Evolutionary conservation across 64 coral and sea anemone species (phyloP).

Genomic region (Dendrophyllia cribrosa): DNA sequence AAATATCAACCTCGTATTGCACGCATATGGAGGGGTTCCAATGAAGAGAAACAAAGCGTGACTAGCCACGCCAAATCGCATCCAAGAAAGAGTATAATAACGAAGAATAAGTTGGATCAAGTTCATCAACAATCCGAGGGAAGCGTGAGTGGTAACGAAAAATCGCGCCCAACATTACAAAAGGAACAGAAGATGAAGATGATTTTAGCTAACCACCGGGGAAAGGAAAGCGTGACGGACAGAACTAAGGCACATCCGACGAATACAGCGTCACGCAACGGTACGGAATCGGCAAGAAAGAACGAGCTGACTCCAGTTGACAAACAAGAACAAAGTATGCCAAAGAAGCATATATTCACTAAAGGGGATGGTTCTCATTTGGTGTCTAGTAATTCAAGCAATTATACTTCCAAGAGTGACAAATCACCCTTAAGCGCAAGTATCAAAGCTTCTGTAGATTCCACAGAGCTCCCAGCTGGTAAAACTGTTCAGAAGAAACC

Average conservation of each 20-base stretch:
- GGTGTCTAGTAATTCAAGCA: not conserved
- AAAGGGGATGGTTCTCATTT: not conserved
- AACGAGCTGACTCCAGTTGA: not conserved
- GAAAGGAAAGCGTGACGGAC: not conserved
- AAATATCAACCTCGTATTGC: conserved; percentile 59
- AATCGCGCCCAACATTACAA: not conserved
- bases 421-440: not conserved
- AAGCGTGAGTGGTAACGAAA: not conserved
- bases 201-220: not conserved
- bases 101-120: not conserved
- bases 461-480: too few relatives aligned
- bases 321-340: not conserved
- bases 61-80: not conserved
- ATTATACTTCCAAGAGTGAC: not conserved
- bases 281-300: not conserved
- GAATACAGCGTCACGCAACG: not conserved
- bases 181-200: not conserved
- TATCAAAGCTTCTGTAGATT: not conserved
- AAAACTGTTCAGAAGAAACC: not conserved
- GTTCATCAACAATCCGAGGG: not conserved
- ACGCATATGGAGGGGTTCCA: conserved; percentile 48
- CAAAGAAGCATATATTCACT: not conserved
- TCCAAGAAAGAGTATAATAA: not conserved
- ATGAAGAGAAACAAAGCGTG: not conserved
- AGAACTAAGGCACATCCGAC: not conserved